These are phyloP conservation scores for Ichneumoninae sp. DNA, from an alignment of 2,888 invertebrate genomes.

Conservation along the genomic window DNA sequence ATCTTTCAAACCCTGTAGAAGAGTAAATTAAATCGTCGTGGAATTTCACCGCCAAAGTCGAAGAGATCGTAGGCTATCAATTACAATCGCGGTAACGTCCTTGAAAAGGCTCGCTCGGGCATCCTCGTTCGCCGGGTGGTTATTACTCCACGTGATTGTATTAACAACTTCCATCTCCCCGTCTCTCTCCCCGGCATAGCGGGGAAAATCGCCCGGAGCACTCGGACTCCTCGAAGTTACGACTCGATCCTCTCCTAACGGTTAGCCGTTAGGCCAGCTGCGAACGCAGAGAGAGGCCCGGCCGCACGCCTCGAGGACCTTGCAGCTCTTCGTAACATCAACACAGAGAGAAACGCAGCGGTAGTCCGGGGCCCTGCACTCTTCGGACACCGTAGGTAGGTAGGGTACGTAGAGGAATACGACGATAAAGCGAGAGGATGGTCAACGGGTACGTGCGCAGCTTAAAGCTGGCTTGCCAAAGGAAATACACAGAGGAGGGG, in stretches of 20 bases:
- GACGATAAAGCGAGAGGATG: slow-evolving; percentile 44
- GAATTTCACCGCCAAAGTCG: slow-evolving; percentile 10
- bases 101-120: slow-evolving; percentile 9
- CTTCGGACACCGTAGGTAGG: slow-evolving; percentile 17
- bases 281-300: slow-evolving; percentile 33
- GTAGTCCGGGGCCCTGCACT: slow-evolving; percentile 32
- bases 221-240: slow-evolving; percentile 57
- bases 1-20: neutral
- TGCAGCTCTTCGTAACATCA: slow-evolving; percentile 66
- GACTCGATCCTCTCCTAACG: slow-evolving; percentile 73
- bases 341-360: slow-evolving; percentile 18
- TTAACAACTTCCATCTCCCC: slow-evolving; percentile 41
- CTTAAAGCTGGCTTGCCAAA: slow-evolving; percentile 5
- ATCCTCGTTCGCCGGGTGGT: slow-evolving; percentile 32
- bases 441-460: slow-evolving; percentile 25
- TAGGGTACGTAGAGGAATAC: slow-evolving; percentile 50
- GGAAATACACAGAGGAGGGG: slow-evolving; percentile 12
- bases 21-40: neutral
- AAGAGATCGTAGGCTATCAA: slow-evolving; percentile 31
- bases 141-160: slow-evolving; percentile 54
- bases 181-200: slow-evolving; percentile 40
- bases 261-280: slow-evolving; percentile 78
- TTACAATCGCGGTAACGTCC: slow-evolving; percentile 42
- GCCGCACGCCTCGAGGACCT: slow-evolving; percentile 71
- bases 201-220: slow-evolving; percentile 62